A percentile compares a stretch with the other conserved stretches of the same genome.
Evolutionary conservation across 2,888 invertebrate species (phyloP).

Genomic region (Melinopterus prodromus): DNA sequence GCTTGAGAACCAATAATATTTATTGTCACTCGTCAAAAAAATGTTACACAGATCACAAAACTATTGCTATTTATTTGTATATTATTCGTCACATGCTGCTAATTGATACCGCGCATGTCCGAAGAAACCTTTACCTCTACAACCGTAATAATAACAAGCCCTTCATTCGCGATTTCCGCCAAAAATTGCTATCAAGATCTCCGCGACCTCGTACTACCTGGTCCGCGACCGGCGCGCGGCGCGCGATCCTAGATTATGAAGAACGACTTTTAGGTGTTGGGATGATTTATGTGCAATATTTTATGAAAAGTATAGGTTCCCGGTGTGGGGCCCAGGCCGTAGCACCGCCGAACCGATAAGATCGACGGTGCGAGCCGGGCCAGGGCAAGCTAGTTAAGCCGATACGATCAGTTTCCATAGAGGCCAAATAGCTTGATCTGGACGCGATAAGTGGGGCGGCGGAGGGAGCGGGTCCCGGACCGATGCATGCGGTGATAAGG

Average conservation of each 20-base stretch:
- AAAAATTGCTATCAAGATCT: neutral
- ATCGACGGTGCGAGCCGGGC: constrained; percentile 59
- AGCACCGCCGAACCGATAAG: constrained; percentile 56
- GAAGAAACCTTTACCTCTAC: too few relatives aligned
- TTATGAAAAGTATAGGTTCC: constrained; percentile 54
- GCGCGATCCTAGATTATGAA: constrained; percentile 38
- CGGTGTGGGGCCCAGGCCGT: constrained; percentile 38
- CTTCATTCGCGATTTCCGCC: constrained; percentile 4
- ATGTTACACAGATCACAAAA: too few relatives aligned
- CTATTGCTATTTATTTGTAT: too few relatives aligned
- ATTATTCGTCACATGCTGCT: too few relatives aligned
- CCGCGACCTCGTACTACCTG: neutral
- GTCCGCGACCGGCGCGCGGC: neutral
- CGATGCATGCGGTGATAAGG: constrained; percentile 61
- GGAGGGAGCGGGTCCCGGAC: constrained; percentile 48
- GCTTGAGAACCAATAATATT: too few relatives aligned
- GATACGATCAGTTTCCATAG: constrained; percentile 64
- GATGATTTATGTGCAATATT: constrained; percentile 56
- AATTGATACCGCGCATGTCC: too few relatives aligned
- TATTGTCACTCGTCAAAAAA: too few relatives aligned
- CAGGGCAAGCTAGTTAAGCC: constrained; percentile 65
- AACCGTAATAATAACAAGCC: neutral
- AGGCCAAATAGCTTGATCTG: constrained; percentile 59
- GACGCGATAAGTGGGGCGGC: constrained; percentile 52
- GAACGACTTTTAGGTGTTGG: constrained; percentile 49